Base-by-base conservation (phyloP, 2,888 invertebrate genomes). In the Willowsia nigromaculata region DNA sequence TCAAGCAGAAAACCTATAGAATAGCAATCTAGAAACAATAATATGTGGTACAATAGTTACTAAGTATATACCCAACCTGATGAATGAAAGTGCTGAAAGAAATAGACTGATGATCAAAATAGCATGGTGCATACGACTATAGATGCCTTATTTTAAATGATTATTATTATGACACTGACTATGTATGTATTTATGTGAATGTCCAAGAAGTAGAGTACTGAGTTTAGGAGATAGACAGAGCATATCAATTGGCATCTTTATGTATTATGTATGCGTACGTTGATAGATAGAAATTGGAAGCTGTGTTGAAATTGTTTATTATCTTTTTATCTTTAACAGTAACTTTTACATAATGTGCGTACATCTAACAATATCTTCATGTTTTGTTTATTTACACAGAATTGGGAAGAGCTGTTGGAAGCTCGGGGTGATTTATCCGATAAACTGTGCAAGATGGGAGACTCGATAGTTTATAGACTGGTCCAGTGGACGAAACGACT, bases 401-500 rank as follows among this genome's bases (percentile, higher is more conserved):
- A 97, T 94, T 95, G 98, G 94, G 97, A 98, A 93, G 97, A 97
- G 94, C 95, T 97, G 93, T 95, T 98, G 93, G 97, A 97, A 94
- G 97, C 97, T 94, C 97, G 97, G 94, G 97, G 97, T 93, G 97
- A 97, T 94, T 96, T 98, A 93, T 97, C 97, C 93, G 97, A 98
- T 94, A 98, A 97, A 94, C 95, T 99, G 93, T 98, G 98, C 95
- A 97, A 97, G 94, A 98, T 99, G 93, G 99, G 99, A 82, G 99
- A 99, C 95, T 98, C 98, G 92, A 99, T 99, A 93, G 99, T 99
- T 88, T 98, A 98, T 95, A 98, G 99, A 95, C 96, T 99, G 95
- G 99, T 99, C 92, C 98, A 98, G 94, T 99, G 99, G 99, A 99
- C 99, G 93, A 99, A 99, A 94, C 96, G 98, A 94, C 95, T 99